Conservation (phyloP, 2,113 vertebrate genomes). For the Tor tambroides region DNA sequence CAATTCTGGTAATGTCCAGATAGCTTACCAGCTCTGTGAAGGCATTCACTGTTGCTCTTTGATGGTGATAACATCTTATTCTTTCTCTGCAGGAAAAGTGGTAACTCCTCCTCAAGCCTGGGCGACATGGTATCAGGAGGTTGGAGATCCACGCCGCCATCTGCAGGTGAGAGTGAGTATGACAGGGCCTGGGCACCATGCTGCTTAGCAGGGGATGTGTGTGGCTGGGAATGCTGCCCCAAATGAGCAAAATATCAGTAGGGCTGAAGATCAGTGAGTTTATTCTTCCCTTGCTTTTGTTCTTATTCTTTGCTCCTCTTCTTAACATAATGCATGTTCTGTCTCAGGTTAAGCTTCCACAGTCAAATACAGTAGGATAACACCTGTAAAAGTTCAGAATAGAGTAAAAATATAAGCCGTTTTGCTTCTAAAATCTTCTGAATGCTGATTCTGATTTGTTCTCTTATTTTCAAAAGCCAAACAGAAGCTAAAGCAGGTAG, state of each 20-base stretch:
- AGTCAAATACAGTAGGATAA: not conserved
- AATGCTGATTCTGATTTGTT: slow-evolving; percentile 66
- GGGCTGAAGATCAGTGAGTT: slow-evolving; percentile 37
- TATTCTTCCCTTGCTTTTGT: slow-evolving; percentile 25
- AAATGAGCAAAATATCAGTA: slow-evolving; percentile 22
- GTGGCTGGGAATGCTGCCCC: slow-evolving; percentile 26
- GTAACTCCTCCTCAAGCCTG: slow-evolving; percentile 85
- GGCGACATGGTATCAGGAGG: slow-evolving; percentile 87
- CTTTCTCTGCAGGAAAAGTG: slow-evolving; percentile 81
- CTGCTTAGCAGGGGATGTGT: slow-evolving; percentile 36
- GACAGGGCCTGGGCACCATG: slow-evolving; percentile 12
- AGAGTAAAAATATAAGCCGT: not conserved
- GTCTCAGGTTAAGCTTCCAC: not conserved
- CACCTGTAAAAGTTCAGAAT: not conserved
- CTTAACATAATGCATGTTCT: slow-evolving; percentile 1
- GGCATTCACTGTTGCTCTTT: not conserved
- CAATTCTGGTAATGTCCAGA: not conserved
- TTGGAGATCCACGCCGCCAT: slow-evolving; percentile 92
- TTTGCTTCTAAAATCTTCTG: not conserved
- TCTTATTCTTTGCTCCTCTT: not conserved
- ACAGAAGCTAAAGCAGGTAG: slow-evolving; percentile 98
- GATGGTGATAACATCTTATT: not conserved
- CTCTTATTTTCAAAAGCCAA: slow-evolving; percentile 87
- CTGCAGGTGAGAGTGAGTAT: slow-evolving; percentile 80
- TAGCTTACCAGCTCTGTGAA: not conserved